Base-by-base conservation (phyloP, 2,888 invertebrate species). In the Panorpa germanica region DNA sequence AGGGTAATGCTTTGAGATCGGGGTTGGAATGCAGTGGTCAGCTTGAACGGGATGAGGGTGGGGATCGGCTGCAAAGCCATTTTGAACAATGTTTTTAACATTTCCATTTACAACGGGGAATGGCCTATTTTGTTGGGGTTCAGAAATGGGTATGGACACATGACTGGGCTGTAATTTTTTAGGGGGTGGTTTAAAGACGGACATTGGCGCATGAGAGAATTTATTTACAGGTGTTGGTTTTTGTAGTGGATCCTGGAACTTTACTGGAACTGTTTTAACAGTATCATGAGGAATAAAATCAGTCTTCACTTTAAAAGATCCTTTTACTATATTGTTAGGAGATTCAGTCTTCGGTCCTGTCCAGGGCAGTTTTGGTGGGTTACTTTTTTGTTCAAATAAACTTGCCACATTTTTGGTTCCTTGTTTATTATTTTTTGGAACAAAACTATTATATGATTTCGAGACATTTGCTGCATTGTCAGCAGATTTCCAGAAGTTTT, bases 191-290 rank as follows among this genome's bases (percentile, higher is more conserved):
- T 70, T 69, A 43, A 80, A 80, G 4, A 75, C 76, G 7, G 77
- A 77, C 57, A 72, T 66, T 1, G 75, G 74, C 1, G 76, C 77
- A 46, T 80, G 78, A 14, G 71, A 75, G 43, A 80, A 78, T 40
- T 75, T 66, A 45, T 76, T 76, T 1, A 74, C 61, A 3, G 66
- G 64, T 23, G 64, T 52, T 7, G 69, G 67, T 44, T 67, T 62
- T 15, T 38, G 34, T 4, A 32, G 35, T 28, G 32, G 38, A 11
- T 30, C 18, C 7, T 9, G 8, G 18, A 17, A 19, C 6, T 14
- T 13, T 12, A 21, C 23, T 11, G 24, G 20, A 4, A 27, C 25
- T 4, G 15, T 19, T 20, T 36, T 35, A 12, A 39, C 34, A 6
- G 32, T 24, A 5, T 34, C 25, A 14, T 38, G 32, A 23, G 37